Base-by-base conservation (phyloP, 2,797 vertebrate genomes). In the Synanceia verrucosa region DNA sequence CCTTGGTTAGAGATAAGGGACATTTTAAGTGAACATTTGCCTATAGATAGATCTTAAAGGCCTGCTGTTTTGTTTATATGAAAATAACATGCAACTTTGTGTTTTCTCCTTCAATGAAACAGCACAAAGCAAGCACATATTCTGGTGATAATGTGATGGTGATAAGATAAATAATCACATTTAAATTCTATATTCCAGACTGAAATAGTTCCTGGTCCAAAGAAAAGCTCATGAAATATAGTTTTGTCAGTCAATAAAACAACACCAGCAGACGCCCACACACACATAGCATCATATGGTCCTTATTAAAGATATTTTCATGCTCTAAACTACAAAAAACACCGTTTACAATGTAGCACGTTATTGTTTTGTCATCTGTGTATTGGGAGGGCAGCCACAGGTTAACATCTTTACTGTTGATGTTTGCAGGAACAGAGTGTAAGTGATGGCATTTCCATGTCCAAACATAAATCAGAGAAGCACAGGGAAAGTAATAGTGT, bases 1-100 rank as follows among this genome's bases (percentile, higher is more conserved):
- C 70, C 76, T 59, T 79, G 29, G 78, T 93, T 91, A 91, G 39
- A 65, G 81, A 90, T 85, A 84, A 84, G 79, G 46, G 14, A 31
- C 3, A 11, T 64, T 67, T 53, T n/a, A 31, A 80, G 67, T 37
- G 53, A 1, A 18, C 34, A 28, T 51, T 24, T 75, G 48, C 75
- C 37, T 19, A 16, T 61, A 18, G 47, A 39, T 36, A 16, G 39
- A 66, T 53, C 51, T 39, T 28, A 33, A 68, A 78, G 57, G 26
- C 23, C 69, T 62, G 28, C 53, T 10, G 59, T 31, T 69, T 33
- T 23, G 26, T n/a, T n/a, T n/a, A n/a, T n/a, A n/a, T 34, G 18
- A 43, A 57, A 65, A 69, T 26, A 60, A 61, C 50, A 61, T 18
- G 24, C 31, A 39, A 23, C 43, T 43, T 37, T 65, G 28, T 59